Percentiles rank a stretch among this genome's conserved stretches.
Conservation (phyloP, 2,888 invertebrate species). For the Eucriotettix oculatus region DNA sequence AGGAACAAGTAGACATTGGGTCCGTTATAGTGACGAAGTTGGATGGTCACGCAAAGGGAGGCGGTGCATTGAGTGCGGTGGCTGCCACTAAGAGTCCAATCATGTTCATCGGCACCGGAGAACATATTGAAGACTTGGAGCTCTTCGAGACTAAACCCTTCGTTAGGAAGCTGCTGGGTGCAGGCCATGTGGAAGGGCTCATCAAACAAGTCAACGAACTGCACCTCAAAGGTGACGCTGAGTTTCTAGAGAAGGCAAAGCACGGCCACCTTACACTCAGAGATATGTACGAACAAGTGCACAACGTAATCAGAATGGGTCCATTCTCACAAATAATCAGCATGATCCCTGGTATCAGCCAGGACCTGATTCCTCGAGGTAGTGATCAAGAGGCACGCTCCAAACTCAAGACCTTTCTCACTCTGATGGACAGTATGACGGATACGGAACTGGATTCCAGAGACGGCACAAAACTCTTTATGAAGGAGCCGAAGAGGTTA, state of each 20-base stretch:
- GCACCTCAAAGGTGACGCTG: slow-evolving; percentile 95
- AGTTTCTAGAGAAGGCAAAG: slow-evolving; percentile 92
- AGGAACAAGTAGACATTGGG: slow-evolving; percentile 93
- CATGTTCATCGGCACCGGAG: slow-evolving; percentile 98
- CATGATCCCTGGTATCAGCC: slow-evolving; percentile 98
- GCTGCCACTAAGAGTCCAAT: slow-evolving; percentile 97
- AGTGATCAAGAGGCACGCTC: slow-evolving; percentile 98
- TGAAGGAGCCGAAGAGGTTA: slow-evolving; percentile 71
- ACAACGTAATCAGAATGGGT: slow-evolving; percentile 99
- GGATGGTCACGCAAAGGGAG: slow-evolving; percentile 98
- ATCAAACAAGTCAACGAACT: slow-evolving; percentile 93
- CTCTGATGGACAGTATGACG: slow-evolving; percentile 99
- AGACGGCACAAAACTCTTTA: slow-evolving; percentile 91
- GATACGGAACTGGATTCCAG: slow-evolving; percentile 88
- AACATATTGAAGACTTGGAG: slow-evolving; percentile 98
- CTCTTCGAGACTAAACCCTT: slow-evolving; percentile 98
- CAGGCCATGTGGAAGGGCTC: slow-evolving; percentile 97
- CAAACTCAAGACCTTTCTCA: slow-evolving; percentile 92
- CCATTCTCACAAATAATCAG: slow-evolving; percentile 99
- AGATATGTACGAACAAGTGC: slow-evolving; percentile 99
- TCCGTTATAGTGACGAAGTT: slow-evolving; percentile 98
- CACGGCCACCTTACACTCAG: slow-evolving; percentile 97
- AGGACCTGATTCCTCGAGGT: slow-evolving; percentile 96
- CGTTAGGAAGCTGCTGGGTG: slow-evolving; percentile 90
- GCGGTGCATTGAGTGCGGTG: slow-evolving; percentile 96